A percentile compares a stretch with the other conserved stretches of the same genome.
Conservation (phyloP, 2,888 invertebrate genomes). For the Torymus tubicola region DNA sequence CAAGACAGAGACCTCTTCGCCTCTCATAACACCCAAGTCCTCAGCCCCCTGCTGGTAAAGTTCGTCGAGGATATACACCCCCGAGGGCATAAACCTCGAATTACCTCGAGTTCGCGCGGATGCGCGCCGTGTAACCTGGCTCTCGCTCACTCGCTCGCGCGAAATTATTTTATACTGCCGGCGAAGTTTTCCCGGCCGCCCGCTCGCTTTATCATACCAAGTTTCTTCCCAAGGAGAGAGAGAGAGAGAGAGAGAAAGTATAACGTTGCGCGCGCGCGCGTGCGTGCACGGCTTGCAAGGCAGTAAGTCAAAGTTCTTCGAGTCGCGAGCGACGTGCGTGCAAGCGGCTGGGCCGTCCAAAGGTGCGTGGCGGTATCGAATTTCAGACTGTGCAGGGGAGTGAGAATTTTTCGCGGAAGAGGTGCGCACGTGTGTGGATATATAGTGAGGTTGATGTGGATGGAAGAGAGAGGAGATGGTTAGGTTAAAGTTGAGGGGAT, state of each 20-base stretch:
- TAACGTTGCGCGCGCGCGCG: slow-evolving; percentile 5
- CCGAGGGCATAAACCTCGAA: slow-evolving; percentile 57
- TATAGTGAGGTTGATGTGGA: too few species aligned
- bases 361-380: too few species aligned
- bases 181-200: slow-evolving; percentile 53
- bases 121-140: slow-evolving; percentile 7
- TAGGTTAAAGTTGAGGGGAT: too few species aligned
- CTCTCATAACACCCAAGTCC: too few species aligned
- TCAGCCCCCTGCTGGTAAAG: slow-evolving; percentile 3
- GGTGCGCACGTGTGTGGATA: too few species aligned
- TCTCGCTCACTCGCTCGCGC: slow-evolving; percentile 32
- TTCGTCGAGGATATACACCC: slow-evolving; percentile 49
- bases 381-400: too few species aligned
- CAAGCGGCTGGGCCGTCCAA: too few species aligned
- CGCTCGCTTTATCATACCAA: slow-evolving; percentile 54
- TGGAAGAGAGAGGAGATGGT: too few species aligned
- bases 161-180: slow-evolving; percentile 62
- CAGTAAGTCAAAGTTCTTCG: slow-evolving; percentile 49
- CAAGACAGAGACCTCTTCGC: too few species aligned
- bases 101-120: slow-evolving; percentile 44
- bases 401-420: too few species aligned
- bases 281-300: background rate
- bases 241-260: slow-evolving; percentile 8
- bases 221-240: slow-evolving; percentile 27
- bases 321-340: background rate